These are phyloP conservation scores for Lutjanus argentimaculatus DNA, from an alignment of 2,797 vertebrate genomes.

Conservation along the genomic window DNA sequence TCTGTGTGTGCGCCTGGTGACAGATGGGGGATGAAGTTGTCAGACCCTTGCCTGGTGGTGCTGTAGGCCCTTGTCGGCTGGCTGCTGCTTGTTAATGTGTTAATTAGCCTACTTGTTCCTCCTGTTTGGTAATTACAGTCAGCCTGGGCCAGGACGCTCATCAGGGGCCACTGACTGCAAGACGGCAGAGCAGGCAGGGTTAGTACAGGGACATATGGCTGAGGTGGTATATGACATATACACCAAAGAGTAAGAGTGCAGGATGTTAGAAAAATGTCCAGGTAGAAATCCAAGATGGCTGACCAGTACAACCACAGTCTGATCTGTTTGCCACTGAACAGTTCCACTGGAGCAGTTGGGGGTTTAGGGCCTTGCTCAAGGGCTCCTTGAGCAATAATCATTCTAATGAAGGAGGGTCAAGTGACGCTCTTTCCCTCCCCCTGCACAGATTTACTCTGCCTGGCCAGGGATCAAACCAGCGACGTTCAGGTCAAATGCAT, in stretches of 20 bases:
- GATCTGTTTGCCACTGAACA: slow-evolving; percentile 13
- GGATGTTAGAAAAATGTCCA: slow-evolving; percentile 2
- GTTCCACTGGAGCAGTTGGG: background rate
- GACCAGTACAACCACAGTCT: background rate
- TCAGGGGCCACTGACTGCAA: slow-evolving; percentile 66
- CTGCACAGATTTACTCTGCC: background rate
- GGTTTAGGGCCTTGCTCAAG: slow-evolving; percentile 21
- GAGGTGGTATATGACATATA: slow-evolving; percentile 15
- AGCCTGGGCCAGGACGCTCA: slow-evolving; percentile 67
- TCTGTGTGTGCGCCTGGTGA: slow-evolving; percentile 53
- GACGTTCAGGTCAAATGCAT: slow-evolving; percentile 18
- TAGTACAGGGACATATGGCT: slow-evolving; percentile 57
- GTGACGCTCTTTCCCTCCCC: background rate
- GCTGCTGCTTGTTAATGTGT: slow-evolving; percentile 79
- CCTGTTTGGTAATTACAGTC: slow-evolving; percentile 81
- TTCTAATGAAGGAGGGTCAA: slow-evolving; percentile 4
- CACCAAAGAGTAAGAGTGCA: slow-evolving; percentile 17
- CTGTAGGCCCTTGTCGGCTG: slow-evolving; percentile 67
- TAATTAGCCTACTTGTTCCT: slow-evolving; percentile 83
- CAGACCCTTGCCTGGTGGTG: slow-evolving; percentile 59
- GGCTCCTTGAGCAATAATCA: background rate
- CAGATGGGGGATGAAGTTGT: slow-evolving; percentile 80
- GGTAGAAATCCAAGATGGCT: background rate
- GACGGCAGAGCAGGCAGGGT: slow-evolving; percentile 49
- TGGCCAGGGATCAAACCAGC: background rate